Evolutionary conservation across 2,797 vertebrate genomes (phyloP), one percentile per base, ranked within the genome.

Genomic region (Tenualosa thibaudeaui): DNA sequence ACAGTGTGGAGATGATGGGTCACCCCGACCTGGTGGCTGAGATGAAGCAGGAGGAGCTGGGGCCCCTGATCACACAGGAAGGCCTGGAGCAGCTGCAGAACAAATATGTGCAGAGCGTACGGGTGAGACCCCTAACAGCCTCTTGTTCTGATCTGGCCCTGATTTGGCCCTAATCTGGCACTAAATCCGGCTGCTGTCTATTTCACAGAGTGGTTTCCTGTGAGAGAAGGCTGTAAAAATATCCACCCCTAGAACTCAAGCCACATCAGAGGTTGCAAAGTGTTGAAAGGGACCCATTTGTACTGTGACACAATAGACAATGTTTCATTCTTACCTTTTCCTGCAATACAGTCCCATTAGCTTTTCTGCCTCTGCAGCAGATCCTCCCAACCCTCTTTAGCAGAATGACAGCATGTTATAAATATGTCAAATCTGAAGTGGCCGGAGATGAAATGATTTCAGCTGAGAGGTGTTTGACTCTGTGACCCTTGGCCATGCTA

Each of bases 1-100:
- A 12, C 91, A 99, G 98, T 90, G 90, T 95, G 17, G 96, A 98
- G 84, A 97, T 99, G 98, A 98, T 99, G 97, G 96, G 95, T 85
- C 94, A 96, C 51, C 94, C 97, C 3, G 96, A 96, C 88, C 93
- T 99, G 86, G 92, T 94, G 84, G 89, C 94, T n/a, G 96, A 97
- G 91, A 92, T 96, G 86, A 93, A 97, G 1, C 85, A 93, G 78
- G 94, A 95, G 46, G 92, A 96, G 46, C 91, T 99, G 81, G 95
- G 94, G 68, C 96, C 96, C 40, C 95, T 99, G 37, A 93, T 99
- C 90, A 95, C 96, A 37, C 60, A 90, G 0, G 97, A 97, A 85
- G 93, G 96, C 0, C 89, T 98, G 54, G 96, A 98, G 85, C 95
- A 96, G 86, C 95, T 98, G 58, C 96, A 98, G 92, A 94, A 88